Conservation (phyloP, 2,797 vertebrate genomes). For the Centroberyx gerrardi region DNA sequence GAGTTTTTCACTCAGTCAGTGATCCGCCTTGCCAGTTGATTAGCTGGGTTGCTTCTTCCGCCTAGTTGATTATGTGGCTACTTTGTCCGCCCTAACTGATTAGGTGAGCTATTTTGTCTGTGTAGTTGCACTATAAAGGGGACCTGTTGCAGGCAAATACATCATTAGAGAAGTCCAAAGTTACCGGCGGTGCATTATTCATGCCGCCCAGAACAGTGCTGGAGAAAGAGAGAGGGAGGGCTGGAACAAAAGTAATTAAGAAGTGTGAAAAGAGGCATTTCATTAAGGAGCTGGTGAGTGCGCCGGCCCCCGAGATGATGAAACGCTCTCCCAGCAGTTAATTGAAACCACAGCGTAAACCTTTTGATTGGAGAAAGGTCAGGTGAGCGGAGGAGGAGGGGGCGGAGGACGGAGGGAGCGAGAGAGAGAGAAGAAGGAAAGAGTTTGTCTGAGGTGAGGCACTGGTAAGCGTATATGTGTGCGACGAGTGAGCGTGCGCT, state of each 20-base stretch:
- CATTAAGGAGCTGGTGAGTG: constrained; percentile 48
- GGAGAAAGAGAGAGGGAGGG: constrained; percentile 16
- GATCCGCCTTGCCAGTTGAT: neutral
- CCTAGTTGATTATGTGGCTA: constrained; percentile 24
- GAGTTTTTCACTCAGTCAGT: neutral
- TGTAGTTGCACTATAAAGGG: constrained; percentile 22
- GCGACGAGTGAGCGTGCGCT: neutral
- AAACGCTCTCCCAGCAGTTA: constrained; percentile 51
- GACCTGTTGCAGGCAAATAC: constrained; percentile 46
- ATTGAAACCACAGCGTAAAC: constrained; percentile 65
- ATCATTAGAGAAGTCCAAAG: constrained; percentile 34
- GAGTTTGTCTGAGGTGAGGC: neutral
- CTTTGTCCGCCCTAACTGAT: constrained; percentile 27
- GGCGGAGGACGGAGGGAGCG: neutral
- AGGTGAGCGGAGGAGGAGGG: constrained; percentile 16
- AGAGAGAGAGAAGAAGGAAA: neutral
- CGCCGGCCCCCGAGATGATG: constrained; percentile 45
- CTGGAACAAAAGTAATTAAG: constrained; percentile 70
- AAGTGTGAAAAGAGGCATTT: constrained; percentile 58
- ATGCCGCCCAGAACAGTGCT: constrained; percentile 20
- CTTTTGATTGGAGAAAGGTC: constrained; percentile 58
- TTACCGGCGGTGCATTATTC: constrained; percentile 54
- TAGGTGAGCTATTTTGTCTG: constrained; percentile 24
- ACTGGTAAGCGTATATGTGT: neutral
- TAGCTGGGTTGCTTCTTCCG: neutral